Base-by-base conservation (phyloP, 2,888 invertebrate species). In the Cancer borealis region DNA sequence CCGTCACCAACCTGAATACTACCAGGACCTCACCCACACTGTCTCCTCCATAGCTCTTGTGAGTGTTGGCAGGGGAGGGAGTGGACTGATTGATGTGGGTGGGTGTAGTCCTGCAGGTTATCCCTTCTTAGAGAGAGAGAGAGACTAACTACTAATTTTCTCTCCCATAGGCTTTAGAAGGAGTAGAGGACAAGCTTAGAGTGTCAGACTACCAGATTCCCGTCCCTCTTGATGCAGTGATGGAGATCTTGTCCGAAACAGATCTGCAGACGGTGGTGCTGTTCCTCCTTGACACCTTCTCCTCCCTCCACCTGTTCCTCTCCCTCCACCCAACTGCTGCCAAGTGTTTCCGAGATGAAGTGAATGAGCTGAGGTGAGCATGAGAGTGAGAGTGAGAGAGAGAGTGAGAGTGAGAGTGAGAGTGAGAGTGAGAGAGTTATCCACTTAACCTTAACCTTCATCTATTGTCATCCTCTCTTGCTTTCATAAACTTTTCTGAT, bases 1-100 rank as follows among this genome's bases (percentile, higher is more conserved):
- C 96, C 97, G 97, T 4, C 96, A 97, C 95, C 98, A 98, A 96
- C 97, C 98, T 0, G 97, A 97, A 95, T 98, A 98, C 96, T 96
- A 97, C 66, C 96, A 97, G 17, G 98, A 98, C 96, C 96, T 97
- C 47, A 95, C 95, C 30, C 96, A 96, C 17, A 96, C 96, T 30
- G 96, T 96, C 46, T 96, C 96, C 30, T 96, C 96, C 3, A 96
- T 97, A 30, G 94, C 96, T 47, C 96, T 96, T 96, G 97, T 97
- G 96, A 95, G 96, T 91, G 0, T 8, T 54, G 54, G 14, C 2
- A 3, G 66, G 66, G 0, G 14, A 17, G 66, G 21, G 66, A 17
- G 14, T 4, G 66, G 21, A 4, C 12, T 8, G 49, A 60, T 60
- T 17, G 21, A 21, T 3, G 17, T 60, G 3, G 60, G 60, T 17